These are phyloP conservation scores for Pristionchus fissidentatus DNA, from an alignment of 2,888 invertebrate species.

Conservation along the genomic window DNA sequence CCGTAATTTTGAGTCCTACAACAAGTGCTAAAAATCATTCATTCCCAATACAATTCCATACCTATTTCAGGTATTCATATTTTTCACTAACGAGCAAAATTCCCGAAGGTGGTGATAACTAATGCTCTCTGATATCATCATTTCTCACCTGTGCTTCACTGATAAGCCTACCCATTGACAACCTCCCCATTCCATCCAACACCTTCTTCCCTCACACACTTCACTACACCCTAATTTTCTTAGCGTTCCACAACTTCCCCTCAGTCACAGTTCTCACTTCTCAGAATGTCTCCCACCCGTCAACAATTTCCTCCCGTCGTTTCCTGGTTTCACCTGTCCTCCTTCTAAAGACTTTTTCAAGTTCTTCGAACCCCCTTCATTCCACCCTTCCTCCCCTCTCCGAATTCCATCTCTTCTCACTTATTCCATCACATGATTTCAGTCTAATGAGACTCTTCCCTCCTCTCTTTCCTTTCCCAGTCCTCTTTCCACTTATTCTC, in stretches of 20 bases:
- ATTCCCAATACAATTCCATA: not conserved
- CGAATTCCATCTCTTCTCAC: not conserved
- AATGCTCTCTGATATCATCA: constrained; percentile 15
- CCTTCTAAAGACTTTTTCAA: not conserved
- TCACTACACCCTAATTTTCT: not conserved
- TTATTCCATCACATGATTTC: constrained; percentile 36
- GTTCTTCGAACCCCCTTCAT: not conserved
- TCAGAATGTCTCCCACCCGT: not conserved
- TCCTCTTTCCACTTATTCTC: constrained; percentile 32
- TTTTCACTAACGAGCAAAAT: too few relatives aligned
- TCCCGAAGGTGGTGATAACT: not conserved
- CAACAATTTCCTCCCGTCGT: too few relatives aligned
- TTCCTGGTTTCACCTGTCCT: not conserved
- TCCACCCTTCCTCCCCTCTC: not conserved
- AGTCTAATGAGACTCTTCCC: constrained; percentile 36
- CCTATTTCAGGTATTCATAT: not conserved
- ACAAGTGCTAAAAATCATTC: too few relatives aligned
- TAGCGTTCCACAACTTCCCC: not conserved
- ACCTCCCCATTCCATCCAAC: constrained; percentile 9
- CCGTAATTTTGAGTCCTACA: not conserved
- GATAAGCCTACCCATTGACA: constrained; percentile 7
- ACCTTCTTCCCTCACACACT: not conserved
- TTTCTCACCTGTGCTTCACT: constrained; percentile 21
- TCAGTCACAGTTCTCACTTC: not conserved
- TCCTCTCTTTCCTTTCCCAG: not conserved